phyloP scores from a whole-genome alignment of 2,888 invertebrate species.

The Asteroscopus sphinx region DNA sequence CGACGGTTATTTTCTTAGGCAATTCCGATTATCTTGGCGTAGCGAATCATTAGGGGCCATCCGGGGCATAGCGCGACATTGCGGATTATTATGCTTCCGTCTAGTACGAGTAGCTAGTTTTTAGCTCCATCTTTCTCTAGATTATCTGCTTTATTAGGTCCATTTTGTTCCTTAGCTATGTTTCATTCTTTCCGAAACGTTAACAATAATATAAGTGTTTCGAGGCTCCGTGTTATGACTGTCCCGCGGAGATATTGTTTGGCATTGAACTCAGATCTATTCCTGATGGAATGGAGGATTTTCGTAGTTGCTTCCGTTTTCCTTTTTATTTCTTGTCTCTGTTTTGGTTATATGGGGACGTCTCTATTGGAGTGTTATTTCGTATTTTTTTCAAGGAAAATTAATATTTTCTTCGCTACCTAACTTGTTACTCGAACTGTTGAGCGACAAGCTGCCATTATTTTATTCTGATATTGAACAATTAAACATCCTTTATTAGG shows the following conservation, averaged over 20 bases:
- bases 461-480: not conserved
- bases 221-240: conserved; percentile 28
- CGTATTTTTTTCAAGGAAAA: conserved; percentile 19
- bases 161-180: conserved; percentile 23
- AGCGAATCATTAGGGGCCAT: conserved; percentile 73
- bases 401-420: too few species aligned
- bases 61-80: conserved; percentile 60
- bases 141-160: conserved; percentile 47
- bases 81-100: conserved; percentile 70
- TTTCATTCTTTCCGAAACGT: conserved; percentile 43
- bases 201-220: conserved; percentile 36
- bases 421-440: too few species aligned
- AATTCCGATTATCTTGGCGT: conserved; percentile 69
- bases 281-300: conserved; percentile 45
- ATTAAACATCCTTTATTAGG: conserved; percentile 1
- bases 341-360: conserved; percentile 35
- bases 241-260: conserved; percentile 46
- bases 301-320: conserved; percentile 41
- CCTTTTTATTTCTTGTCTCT: conserved; percentile 30
- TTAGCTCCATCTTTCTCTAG: conserved; percentile 38
- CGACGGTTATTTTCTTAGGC: conserved; percentile 67
- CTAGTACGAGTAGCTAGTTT: conserved; percentile 55
- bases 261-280: conserved; percentile 49
- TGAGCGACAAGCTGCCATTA: not conserved
- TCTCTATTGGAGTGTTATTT: conserved; percentile 33